phyloP scores from a whole-genome alignment of 2,797 vertebrate species.

The Xyrichtys novacula region DNA sequence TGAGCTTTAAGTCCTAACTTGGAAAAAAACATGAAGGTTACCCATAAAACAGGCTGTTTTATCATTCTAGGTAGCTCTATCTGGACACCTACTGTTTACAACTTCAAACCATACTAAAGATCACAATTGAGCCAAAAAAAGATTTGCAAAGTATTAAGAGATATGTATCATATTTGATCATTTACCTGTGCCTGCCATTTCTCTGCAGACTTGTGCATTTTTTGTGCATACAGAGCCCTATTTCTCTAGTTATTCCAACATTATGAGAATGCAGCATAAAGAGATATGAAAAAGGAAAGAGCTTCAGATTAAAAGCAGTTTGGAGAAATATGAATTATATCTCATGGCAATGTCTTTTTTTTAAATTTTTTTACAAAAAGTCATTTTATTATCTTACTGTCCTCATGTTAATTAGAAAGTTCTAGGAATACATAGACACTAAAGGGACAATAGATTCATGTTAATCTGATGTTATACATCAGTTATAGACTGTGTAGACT shows the following conservation, averaged over 20 bases:
- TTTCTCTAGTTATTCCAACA: not conserved
- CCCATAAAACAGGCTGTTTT: not conserved
- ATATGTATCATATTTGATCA: no score
- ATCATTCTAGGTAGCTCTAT: not conserved
- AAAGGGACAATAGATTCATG: constrained; percentile 45
- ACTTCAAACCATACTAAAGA: no score
- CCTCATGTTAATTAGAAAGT: constrained; percentile 45
- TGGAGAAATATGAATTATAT: not conserved
- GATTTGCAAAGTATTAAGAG: no score
- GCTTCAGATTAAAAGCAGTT: constrained; percentile 17
- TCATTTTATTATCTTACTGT: constrained; percentile 36
- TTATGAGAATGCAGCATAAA: not conserved
- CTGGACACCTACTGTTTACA: not conserved
- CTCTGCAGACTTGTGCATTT: no score
- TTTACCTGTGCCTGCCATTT: no score
- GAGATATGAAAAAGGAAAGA: not conserved
- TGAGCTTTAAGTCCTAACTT: not conserved
- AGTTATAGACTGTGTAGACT: constrained; percentile 84
- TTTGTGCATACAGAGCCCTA: no score
- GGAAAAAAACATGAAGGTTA: not conserved
- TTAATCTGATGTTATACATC: constrained; percentile 94
- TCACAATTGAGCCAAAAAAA: no score
- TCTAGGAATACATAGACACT: constrained; percentile 54
- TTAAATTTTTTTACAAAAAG: constrained; percentile 18
- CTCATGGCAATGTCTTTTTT: not conserved